Percentiles rank a stretch among this genome's conserved stretches.
phyloP scores from a whole-genome alignment of 2,888 invertebrate species.

The Cheilosia urbana region DNA sequence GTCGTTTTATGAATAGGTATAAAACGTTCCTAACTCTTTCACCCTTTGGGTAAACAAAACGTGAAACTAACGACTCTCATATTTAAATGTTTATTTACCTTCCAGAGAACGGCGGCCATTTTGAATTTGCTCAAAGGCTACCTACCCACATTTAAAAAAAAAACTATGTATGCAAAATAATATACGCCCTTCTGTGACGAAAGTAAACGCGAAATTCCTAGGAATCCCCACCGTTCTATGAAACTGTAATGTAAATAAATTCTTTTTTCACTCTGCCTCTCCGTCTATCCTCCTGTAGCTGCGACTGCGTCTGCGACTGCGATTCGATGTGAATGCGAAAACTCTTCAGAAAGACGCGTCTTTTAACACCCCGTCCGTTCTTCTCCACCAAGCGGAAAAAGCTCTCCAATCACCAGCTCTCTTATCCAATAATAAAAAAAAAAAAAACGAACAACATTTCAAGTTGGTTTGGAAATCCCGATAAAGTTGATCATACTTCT shows the following conservation, averaged over 20 bases:
- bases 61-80: neutral
- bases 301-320: too few species aligned
- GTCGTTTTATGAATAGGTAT: neutral
- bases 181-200: neutral
- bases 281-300: neutral
- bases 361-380: neutral
- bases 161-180: neutral
- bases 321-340: neutral
- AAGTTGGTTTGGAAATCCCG: constrained; percentile 67
- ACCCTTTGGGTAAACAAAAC: neutral
- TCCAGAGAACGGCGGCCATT: constrained; percentile 7
- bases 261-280: too few species aligned
- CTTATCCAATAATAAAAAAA: constrained; percentile 48
- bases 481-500: constrained; percentile 61
- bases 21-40: neutral
- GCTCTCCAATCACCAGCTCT: constrained; percentile 30
- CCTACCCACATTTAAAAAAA: too few species aligned
- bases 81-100: constrained; percentile 6
- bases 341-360: neutral
- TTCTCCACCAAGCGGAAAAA: constrained; percentile 7
- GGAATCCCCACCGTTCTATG: constrained; percentile 6
- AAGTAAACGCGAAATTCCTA: constrained; percentile 12
- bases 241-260: neutral
- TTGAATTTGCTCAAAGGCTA: neutral
- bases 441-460: constrained; percentile 19